Evolutionary conservation across 2,888 invertebrate genomes (phyloP), one percentile per base, ranked within the genome.

Genomic region (Volucella bombylans): DNA sequence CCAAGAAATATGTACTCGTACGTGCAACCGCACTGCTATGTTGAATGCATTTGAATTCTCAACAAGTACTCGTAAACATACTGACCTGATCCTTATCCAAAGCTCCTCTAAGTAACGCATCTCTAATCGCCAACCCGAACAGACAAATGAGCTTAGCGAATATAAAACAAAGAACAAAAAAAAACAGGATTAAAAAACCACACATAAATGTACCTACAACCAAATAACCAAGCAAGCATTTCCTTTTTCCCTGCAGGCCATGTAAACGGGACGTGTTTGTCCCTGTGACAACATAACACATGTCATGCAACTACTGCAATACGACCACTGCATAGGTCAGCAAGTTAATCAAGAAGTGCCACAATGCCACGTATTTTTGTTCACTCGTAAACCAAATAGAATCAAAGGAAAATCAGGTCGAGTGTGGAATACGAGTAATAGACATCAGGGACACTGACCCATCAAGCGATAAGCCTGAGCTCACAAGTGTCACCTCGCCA

Each of bases 261-360:
- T 68, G 62, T 64, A 52, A 6, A 43, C 52, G 61, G 68, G 55
- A 62, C 74, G 23, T 47, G 43, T 73, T 50, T 59, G 59, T 55
- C 64, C 81, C 62, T 65, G 18, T 77, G 43, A 67, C 64, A 61
- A 18, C 18, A 11, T 12, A 67, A 55, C 78, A 73, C 72, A 62
- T 82, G 78, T 78, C 82, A 78, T 82, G 78, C 45, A 50, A 72
- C 31, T 45, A 68, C 78, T 68, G 78, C 72, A 78, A 11, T 77
- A 18, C 41, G 15, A 50, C 15, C 45, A 45, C 65, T 52, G 69
- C 64, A 76, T 61, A 76, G 39, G 77, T 62, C 68, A 18, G 45
- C 61, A 72, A 72, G 71, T 77, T 82, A 71, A 82, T 82, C 82
- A 82, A 77, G 61, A 43, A 18, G 54, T 65, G 18, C 6, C n/a